These are phyloP conservation scores for Geodia barretti DNA, from an alignment of 37 sponge, comb jelly and placozoan species.

Conservation along the genomic window DNA sequence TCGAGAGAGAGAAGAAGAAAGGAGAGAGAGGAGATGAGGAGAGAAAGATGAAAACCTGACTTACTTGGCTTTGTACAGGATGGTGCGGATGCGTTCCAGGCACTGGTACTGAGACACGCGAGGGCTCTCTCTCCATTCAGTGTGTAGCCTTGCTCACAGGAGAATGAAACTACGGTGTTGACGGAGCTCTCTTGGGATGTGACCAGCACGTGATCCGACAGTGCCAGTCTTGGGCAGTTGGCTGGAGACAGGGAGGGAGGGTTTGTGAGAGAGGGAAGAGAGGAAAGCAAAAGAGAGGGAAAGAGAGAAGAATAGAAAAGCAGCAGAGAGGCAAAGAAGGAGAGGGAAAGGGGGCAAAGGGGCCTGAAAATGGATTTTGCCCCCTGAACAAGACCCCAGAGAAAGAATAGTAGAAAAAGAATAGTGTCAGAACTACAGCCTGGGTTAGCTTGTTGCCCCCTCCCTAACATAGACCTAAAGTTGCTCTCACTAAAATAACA, in stretches of 20 bases:
- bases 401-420: too few relatives aligned
- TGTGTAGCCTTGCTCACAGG: not conserved
- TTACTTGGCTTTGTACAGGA: not conserved
- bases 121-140: not conserved
- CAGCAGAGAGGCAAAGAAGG: not conserved
- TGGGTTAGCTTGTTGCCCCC: too few relatives aligned
- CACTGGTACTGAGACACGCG: not conserved
- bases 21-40: not conserved
- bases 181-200: not conserved
- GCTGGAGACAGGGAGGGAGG: conserved; percentile 2
- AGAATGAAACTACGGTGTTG: not conserved
- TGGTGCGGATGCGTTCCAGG: not conserved
- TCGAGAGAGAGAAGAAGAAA: not conserved
- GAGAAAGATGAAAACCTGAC: not conserved
- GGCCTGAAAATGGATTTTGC: too few relatives aligned
- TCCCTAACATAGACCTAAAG: too few relatives aligned
- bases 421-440: too few relatives aligned
- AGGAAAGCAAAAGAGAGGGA: not conserved
- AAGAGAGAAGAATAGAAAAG: not conserved
- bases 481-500: too few relatives aligned
- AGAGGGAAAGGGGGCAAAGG: too few relatives aligned
- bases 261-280: not conserved
- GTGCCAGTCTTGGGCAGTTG: not conserved
- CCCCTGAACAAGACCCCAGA: too few relatives aligned
- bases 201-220: not conserved